Evolutionary conservation across 1,140 invertebrate genomes (phyloP).

Genomic region (Leptinotarsa undecemlineata): DNA sequence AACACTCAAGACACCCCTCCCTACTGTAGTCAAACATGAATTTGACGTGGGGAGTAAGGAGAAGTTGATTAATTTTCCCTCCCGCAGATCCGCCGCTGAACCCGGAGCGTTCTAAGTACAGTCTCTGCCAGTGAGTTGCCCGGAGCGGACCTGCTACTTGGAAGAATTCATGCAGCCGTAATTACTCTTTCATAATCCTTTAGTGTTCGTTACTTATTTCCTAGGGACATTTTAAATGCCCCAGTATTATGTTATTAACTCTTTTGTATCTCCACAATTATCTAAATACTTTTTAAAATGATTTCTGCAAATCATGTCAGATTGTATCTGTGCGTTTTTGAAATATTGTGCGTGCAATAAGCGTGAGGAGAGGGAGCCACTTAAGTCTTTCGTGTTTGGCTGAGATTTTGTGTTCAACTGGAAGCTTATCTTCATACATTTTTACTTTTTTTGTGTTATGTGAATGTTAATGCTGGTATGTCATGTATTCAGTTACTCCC

Average conservation of each 20-base stretch:
- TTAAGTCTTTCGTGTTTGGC: too few species aligned
- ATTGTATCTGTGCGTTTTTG: slow-evolving; percentile 6
- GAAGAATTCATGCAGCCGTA: slow-evolving; percentile 37
- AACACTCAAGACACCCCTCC: too few species aligned
- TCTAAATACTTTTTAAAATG: slow-evolving; percentile 8
- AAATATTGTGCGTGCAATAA: slow-evolving; percentile 1
- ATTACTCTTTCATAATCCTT: slow-evolving; percentile 43
- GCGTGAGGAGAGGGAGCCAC: not conserved
- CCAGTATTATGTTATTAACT: slow-evolving; percentile 37
- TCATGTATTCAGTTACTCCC: too few species aligned
- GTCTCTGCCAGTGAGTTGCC: slow-evolving; percentile 17
- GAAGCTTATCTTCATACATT: too few species aligned
- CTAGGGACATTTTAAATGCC: slow-evolving; percentile 37
- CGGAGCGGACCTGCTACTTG: slow-evolving; percentile 32
- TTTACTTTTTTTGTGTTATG: too few species aligned
- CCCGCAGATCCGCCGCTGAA: not conserved
- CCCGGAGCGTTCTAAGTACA: not conserved
- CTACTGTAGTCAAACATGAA: too few species aligned
- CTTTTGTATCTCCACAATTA: slow-evolving; percentile 15
- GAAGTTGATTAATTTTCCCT: too few species aligned
- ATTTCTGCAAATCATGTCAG: slow-evolving; percentile 8
- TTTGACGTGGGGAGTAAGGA: too few species aligned
- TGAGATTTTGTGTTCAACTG: too few species aligned
- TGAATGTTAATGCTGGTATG: too few species aligned
- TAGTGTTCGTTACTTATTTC: slow-evolving; percentile 41